Base-by-base conservation (phyloP, 2,113 vertebrate species). In the Epinephelus lanceolatus region DNA sequence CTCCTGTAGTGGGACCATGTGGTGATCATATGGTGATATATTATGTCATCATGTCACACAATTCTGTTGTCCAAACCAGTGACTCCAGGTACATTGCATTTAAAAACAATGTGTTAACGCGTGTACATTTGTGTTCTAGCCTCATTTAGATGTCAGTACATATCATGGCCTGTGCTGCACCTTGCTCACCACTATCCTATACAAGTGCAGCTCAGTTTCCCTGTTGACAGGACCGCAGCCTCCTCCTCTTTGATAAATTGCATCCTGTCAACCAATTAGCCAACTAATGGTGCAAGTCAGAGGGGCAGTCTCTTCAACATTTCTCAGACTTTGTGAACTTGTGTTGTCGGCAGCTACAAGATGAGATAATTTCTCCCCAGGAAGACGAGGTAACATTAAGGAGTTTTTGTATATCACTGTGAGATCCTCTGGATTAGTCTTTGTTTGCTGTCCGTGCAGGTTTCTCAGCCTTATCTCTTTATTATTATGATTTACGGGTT, bases 381-480 rank as follows among this genome's bases (percentile, higher is more conserved):
- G 17, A 23, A 30, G 6, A 59, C 21, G 3, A 47, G 33, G 23
- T 59, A 45, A 42, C 71, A 42, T 19, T 5, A 45, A 76, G 27
- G 60, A 14, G 13, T 68, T 8, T 30, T 12, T 11, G 59, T 60
- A 27, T 61, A 27, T 65, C 25, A 5, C 33, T 30, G 27, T 25
- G 11, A 72, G 33, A 71, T 53, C 18, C 42, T 51, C 14, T 47
- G 15, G 21, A 56, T 76, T 23, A 0, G 2, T 15, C 27, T 70
- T 10, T 53, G 53, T 88, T 83, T 86, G 83, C 61, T 45, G 80
- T 37, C 40, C 40, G 61, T 70, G 61, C 72, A 71, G 57, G 47
- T 81, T 86, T 86, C 78, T 74, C 60, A 30, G 71, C 5, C 71
- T 75, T 77, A 76, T 90, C 81, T 33, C 18, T 66, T 45, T 27